Conservation (phyloP, 2,797 vertebrate species). For the Eremophila alpestris region DNA sequence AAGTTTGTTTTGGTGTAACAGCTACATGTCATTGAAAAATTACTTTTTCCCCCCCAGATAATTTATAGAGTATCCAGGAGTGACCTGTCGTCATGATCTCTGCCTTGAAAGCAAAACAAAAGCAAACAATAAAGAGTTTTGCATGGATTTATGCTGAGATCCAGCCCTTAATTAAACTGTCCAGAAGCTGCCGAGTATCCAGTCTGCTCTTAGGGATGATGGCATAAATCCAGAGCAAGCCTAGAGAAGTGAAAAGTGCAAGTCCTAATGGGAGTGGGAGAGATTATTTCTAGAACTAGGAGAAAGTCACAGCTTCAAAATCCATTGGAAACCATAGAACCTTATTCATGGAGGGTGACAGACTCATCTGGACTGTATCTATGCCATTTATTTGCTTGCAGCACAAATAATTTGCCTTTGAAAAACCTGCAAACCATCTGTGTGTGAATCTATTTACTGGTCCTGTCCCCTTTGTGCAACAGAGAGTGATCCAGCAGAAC, state of each 20-base stretch:
- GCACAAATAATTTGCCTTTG: background rate
- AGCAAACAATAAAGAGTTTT: constrained; percentile 35
- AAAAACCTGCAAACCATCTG: background rate
- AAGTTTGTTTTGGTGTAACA: constrained; percentile 46
- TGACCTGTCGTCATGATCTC: constrained; percentile 16
- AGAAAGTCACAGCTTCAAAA: background rate
- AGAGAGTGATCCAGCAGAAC: background rate
- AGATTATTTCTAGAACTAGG: background rate
- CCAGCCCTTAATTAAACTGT: constrained; percentile 42
- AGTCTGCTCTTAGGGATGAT: background rate
- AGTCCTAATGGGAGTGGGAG: background rate
- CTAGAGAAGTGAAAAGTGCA: background rate
- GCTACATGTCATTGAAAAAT: constrained; percentile 39
- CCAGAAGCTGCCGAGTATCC: background rate
- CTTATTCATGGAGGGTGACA: background rate
- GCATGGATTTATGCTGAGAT: constrained; percentile 42
- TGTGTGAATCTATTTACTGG: background rate
- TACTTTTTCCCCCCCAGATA: background rate
- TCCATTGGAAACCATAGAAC: background rate
- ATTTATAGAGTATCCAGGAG: constrained; percentile 10
- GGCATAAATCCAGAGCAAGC: constrained; percentile 8
- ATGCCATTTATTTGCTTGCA: background rate
- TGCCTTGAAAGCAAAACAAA: constrained; percentile 54
- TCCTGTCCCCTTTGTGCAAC: background rate
- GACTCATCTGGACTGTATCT: background rate